These are phyloP conservation scores for Rhabdomys pumilio DNA, from an alignment of 2,797 vertebrate species.

Conservation along the genomic window DNA sequence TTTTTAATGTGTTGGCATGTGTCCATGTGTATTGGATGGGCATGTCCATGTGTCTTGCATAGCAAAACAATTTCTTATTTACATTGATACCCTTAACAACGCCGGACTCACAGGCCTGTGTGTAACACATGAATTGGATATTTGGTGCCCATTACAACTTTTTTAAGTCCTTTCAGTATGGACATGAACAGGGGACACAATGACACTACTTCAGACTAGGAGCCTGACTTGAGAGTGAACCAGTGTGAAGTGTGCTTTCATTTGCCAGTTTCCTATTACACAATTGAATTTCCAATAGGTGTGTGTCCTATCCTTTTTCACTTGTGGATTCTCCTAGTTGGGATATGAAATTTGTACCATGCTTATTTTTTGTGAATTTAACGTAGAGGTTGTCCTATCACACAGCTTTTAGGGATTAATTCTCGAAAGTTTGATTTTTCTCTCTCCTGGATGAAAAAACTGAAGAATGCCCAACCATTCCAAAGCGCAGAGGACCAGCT, in stretches of 20 bases:
- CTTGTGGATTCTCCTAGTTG: conserved; percentile 16
- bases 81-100: conserved; percentile 14
- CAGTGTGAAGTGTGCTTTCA: neutral
- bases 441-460: conserved; percentile 27
- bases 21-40: neutral
- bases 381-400: neutral
- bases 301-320: conserved; percentile 9
- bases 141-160: conserved; percentile 1
- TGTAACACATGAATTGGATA: neutral
- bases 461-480: neutral
- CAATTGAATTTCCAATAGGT: conserved; percentile 13
- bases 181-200: neutral
- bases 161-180: conserved; percentile 21
- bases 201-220: neutral
- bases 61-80: neutral
- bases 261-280: neutral
- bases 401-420: conserved; percentile 45
- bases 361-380: conserved; percentile 46
- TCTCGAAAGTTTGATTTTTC: conserved; percentile 55
- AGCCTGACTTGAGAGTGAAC: conserved; percentile 45
- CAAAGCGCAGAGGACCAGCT: conserved; percentile 19
- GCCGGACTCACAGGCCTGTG: neutral
- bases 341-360: neutral
- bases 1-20: neutral
- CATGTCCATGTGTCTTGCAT: neutral